These are phyloP conservation scores for Scotopteryx bipunctaria DNA, from an alignment of 2,888 invertebrate species.

Conservation along the genomic window DNA sequence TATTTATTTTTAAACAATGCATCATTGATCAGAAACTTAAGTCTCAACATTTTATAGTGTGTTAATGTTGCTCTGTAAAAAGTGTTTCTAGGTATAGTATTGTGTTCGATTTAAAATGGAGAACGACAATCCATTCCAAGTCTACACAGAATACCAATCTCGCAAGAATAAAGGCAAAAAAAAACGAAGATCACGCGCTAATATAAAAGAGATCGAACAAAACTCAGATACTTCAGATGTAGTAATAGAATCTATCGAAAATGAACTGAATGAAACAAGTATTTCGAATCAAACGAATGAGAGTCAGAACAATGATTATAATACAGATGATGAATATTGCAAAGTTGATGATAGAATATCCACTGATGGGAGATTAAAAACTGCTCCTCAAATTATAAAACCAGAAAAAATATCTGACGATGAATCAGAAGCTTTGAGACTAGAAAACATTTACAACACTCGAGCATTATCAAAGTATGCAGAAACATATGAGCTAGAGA, in stretches of 20 bases:
- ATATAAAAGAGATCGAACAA: constrained; percentile 8
- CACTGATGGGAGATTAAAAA: constrained; percentile 9
- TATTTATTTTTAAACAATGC: too few relatives aligned
- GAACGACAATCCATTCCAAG: neutral
- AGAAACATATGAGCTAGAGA: constrained; percentile 63
- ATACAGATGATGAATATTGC: neutral
- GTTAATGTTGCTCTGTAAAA: too few relatives aligned
- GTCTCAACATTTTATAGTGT: too few relatives aligned
- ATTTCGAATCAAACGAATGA: constrained; percentile 1
- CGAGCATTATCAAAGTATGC: constrained; percentile 53
- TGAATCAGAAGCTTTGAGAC: neutral
- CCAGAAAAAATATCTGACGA: neutral
- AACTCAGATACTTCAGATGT: constrained; percentile 8
- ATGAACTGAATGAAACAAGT: constrained; percentile 3
- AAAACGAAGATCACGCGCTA: constrained; percentile 10
- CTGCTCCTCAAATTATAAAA: neutral
- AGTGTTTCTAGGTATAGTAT: too few relatives aligned
- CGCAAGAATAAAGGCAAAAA: constrained; percentile 28
- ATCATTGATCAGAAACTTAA: too few relatives aligned
- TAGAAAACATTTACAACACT: constrained; percentile 2
- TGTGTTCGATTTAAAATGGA: constrained; percentile 7
- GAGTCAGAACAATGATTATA: neutral
- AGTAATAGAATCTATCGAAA: neutral
- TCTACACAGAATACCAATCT: constrained; percentile 10
- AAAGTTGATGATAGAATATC: constrained; percentile 3